Conservation (phyloP, 2,797 vertebrate genomes). For the Sorex maritimensis region DNA sequence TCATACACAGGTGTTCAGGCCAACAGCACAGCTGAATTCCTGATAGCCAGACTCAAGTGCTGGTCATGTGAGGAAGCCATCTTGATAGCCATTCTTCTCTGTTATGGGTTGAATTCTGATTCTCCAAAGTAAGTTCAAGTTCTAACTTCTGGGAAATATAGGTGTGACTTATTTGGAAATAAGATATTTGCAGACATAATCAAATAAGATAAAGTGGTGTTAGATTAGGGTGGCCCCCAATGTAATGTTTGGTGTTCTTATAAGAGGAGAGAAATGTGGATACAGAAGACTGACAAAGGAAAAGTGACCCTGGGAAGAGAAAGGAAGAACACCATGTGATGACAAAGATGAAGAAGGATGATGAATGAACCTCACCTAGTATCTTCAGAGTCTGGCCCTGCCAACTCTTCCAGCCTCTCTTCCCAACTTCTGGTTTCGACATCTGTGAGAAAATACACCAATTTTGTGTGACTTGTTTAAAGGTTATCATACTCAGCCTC, state of each 20-base stretch:
- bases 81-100: too few species aligned
- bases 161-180: too few species aligned
- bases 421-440: not conserved
- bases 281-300: not conserved
- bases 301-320: not conserved
- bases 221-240: not conserved
- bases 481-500: not conserved
- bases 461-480: not conserved
- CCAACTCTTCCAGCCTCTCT: not conserved
- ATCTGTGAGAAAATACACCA: not conserved
- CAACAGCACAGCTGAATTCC: too few species aligned
- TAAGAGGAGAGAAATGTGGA: not conserved
- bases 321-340: not conserved
- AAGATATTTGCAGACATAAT: not conserved
- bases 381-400: not conserved
- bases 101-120: too few species aligned
- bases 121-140: too few species aligned
- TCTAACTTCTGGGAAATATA: too few species aligned
- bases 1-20: too few species aligned
- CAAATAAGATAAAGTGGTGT: not conserved
- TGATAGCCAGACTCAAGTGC: too few species aligned
- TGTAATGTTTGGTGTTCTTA: not conserved
- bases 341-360: not conserved
- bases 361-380: not conserved
- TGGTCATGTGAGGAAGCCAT: too few species aligned